phyloP scores from a whole-genome alignment of 2,888 invertebrate genomes.

The Notodonta dromedarius region DNA sequence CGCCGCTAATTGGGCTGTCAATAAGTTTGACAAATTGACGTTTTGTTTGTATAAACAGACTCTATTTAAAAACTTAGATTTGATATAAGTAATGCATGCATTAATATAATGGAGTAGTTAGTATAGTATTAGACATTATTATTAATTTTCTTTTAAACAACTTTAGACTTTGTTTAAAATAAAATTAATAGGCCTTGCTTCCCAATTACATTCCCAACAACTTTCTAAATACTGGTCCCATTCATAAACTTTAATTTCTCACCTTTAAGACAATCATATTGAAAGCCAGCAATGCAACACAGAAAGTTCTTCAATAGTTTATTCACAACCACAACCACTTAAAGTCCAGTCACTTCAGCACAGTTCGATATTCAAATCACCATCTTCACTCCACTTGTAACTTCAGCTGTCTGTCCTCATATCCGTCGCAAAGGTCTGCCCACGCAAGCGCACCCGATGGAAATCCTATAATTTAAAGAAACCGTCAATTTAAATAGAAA shows the following conservation, averaged over 20 bases:
- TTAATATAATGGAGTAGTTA: too few relatives aligned
- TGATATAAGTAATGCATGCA: too few relatives aligned
- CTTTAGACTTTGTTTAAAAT: too few relatives aligned
- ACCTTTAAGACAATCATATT: constrained; percentile 65
- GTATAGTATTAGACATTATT: too few relatives aligned
- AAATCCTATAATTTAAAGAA: constrained; percentile 79
- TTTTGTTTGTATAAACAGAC: background rate
- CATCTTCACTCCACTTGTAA: constrained; percentile 35
- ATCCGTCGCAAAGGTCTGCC: constrained; percentile 57
- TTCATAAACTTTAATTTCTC: constrained; percentile 26
- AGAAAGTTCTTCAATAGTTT: constrained; percentile 38
- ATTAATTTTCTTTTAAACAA: too few relatives aligned
- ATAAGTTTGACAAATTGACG: background rate
- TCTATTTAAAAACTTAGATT: background rate
- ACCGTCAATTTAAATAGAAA: constrained; percentile 60
- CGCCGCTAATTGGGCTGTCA: background rate
- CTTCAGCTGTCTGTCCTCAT: constrained; percentile 63
- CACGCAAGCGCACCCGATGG: constrained; percentile 66
- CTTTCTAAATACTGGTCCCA: too few relatives aligned
- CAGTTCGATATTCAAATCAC: constrained; percentile 33
- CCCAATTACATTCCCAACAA: too few relatives aligned
- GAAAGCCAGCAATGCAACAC: constrained; percentile 28
- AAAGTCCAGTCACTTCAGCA: constrained; percentile 43
- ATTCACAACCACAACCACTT: constrained; percentile 51
- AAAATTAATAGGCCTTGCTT: too few relatives aligned